phyloP scores from a whole-genome alignment of 30 jellyfish, hydroid and myxozoan species.

The Hydractinia symbiolongicarpus region DNA sequence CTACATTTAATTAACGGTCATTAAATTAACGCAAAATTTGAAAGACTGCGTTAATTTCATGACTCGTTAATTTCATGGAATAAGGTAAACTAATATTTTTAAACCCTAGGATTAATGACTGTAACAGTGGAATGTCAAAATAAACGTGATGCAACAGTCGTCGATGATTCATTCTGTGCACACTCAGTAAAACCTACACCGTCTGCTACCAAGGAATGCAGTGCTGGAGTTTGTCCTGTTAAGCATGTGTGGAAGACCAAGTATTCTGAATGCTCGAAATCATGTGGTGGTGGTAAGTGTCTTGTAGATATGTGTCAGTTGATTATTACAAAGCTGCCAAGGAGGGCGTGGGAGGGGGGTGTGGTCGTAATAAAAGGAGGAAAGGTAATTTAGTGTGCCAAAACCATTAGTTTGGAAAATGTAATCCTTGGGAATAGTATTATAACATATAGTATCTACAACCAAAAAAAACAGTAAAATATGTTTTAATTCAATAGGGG shows the following conservation, averaged over 20 bases:
- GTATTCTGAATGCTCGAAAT: conserved; percentile 39
- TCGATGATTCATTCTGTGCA: conserved; percentile 20
- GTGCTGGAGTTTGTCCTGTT: conserved; percentile 39
- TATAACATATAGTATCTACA: too few species aligned
- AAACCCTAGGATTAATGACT: conserved; percentile 3
- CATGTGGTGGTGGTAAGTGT: conserved; percentile 59
- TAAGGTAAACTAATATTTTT: neutral
- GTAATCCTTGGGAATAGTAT: too few species aligned
- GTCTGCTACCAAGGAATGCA: conserved; percentile 40
- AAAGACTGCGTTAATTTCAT: neutral
- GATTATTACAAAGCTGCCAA: neutral
- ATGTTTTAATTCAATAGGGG: too few species aligned
- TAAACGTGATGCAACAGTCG: neutral
- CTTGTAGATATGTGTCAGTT: neutral
- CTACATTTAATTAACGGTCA: too few species aligned
- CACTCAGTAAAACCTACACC: conserved; percentile 25
- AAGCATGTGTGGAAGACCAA: conserved; percentile 24
- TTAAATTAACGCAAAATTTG: too few species aligned
- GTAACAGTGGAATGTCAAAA: conserved; percentile 11
- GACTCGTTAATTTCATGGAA: neutral
- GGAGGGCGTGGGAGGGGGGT: conserved; percentile 16
- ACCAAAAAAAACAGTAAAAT: too few species aligned
- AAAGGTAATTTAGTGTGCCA: neutral
- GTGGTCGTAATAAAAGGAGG: neutral
- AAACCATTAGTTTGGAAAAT: too few species aligned